Evolutionary conservation across 1,140 invertebrate genomes (phyloP), one percentile per base, ranked within the genome.

Genomic region (Drosophila nigromelanica): DNA sequence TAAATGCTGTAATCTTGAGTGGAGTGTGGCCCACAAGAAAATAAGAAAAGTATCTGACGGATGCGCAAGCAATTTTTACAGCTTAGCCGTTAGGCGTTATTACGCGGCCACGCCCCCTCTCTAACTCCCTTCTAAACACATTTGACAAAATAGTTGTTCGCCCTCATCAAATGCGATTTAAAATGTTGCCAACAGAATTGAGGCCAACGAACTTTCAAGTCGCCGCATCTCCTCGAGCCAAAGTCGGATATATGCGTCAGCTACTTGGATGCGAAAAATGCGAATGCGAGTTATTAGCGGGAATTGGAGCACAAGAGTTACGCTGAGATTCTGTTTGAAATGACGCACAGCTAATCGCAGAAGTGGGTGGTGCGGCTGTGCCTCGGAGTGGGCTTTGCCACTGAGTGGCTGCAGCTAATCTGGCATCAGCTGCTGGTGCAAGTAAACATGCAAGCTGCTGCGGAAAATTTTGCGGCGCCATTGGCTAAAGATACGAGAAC

Each of bases 171-270:
- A 73, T 67, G 69, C 54, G 40, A 67, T 66, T 58, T 56, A 72
- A 55, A 35, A 24, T 8, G 24, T 60, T 71, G 64, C 33, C 66
- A 61, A 11, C 42, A 24, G 68, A 80, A 83, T 61, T 68, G 80
- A 47, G 87, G 85, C 63, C 82, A 90, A 90, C 67, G 89, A 90
- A 83, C 87, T 89, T 45, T 76, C 51, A 47, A 50, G 35, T 18
- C 39, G 58, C 30, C 35, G 11, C 5, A 11, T 37, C 27, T 15
- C 48, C 35, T 27, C 50, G 39, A 18, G 5, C 39, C n/a, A 52
- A 37, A 59, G 58, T 48, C n/a, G 24, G 37, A 56, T 43, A 74
- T 4, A 42, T 60, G 37, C 47, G 50, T 42, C 54, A 67, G 35
- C 58, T 59, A 42, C 30, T 59, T 51, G 45, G 21, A 27, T 42